Evolutionary conservation across 2,113 vertebrate species (phyloP).

Genomic region (Synodontis membranacea): DNA sequence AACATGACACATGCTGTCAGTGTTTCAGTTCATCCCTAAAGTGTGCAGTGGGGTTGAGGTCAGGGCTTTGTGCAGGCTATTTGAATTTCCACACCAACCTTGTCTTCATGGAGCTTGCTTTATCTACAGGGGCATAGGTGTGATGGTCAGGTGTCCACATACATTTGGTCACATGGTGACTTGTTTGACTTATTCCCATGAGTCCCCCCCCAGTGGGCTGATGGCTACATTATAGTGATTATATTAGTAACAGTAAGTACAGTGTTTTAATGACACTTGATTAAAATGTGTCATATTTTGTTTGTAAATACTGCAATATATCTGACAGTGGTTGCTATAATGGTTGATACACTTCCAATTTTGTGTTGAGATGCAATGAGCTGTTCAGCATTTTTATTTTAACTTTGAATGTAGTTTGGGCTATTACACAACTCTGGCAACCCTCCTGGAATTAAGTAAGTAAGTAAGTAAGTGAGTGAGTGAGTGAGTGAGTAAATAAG

Average conservation of each 20-base stretch:
- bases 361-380: too few species aligned
- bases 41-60: neutral
- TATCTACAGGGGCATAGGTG: neutral
- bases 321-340: too few species aligned
- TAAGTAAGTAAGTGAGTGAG: too few species aligned
- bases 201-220: neutral
- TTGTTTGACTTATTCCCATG: neutral
- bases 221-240: neutral
- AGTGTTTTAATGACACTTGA: neutral
- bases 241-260: neutral
- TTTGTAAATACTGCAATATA: too few species aligned
- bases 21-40: neutral
- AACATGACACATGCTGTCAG: too few species aligned
- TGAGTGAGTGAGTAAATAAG: too few species aligned
- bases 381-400: too few species aligned
- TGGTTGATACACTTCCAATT: too few species aligned
- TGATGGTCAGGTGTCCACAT: neutral
- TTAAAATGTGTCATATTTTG: too few species aligned
- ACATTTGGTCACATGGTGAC: neutral
- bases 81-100: neutral
- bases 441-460: too few species aligned
- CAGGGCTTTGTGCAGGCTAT: neutral
- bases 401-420: too few species aligned
- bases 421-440: too few species aligned
- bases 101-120: neutral